phyloP scores from a whole-genome alignment of 1,140 invertebrate species.

The Steinernema feltiae region DNA sequence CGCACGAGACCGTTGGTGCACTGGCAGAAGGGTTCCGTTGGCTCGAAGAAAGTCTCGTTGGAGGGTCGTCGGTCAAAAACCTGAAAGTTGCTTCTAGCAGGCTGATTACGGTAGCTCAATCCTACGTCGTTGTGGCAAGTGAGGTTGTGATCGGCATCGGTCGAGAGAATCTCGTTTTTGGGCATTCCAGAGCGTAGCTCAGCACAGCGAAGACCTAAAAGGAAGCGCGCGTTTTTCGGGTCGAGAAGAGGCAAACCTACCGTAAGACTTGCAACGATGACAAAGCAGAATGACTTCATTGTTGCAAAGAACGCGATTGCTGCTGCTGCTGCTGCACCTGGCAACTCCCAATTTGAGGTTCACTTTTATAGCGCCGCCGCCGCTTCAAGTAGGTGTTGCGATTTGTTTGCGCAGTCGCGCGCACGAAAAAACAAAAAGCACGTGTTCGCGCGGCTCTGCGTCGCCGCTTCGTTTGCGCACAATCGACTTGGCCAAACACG shows the following conservation, averaged over 20 bases:
- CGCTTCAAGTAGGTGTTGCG: not conserved
- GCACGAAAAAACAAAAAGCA: not conserved
- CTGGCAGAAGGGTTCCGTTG: not conserved
- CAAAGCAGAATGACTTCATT: not conserved
- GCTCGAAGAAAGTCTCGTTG: not conserved
- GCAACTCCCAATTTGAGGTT: not conserved
- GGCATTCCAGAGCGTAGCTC: not conserved
- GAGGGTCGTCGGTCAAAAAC: not conserved
- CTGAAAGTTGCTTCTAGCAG: not conserved
- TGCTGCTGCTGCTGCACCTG: not conserved
- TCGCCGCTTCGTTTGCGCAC: not conserved
- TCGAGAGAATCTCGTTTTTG: not conserved
- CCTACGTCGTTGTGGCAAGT: not conserved
- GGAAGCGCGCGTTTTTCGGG: not conserved
- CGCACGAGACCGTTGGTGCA: not conserved
- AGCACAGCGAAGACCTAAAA: not conserved
- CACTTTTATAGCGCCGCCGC: not conserved
- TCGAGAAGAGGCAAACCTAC: not conserved
- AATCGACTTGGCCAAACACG: not conserved
- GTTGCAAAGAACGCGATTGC: not conserved
- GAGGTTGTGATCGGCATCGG: not conserved
- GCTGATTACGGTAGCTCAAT: not conserved
- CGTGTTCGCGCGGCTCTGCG: not conserved
- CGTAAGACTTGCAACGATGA: not conserved
- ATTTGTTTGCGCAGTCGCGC: not conserved